These are phyloP conservation scores for Tetraneura akinire DNA, from an alignment of 1,140 invertebrate genomes.

Conservation along the genomic window DNA sequence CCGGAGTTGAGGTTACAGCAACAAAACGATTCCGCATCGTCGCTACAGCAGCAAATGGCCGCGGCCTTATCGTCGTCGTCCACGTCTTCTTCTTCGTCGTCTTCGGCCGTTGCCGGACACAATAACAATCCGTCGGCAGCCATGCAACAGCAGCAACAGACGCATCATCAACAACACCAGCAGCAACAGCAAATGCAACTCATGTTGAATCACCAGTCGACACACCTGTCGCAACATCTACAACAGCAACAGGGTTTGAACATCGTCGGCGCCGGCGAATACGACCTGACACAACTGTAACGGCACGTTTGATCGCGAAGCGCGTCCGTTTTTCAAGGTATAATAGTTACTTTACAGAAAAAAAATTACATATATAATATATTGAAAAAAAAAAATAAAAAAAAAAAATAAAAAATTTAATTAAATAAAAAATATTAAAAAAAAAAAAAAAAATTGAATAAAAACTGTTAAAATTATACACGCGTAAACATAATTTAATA, in stretches of 20 bases:
- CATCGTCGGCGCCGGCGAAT: slow-evolving; percentile 40
- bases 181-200: slow-evolving; percentile 34
- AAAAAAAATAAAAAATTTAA: too few species aligned
- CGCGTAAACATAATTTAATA: too few species aligned
- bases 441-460: neutral
- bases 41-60: neutral
- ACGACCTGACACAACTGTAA: slow-evolving; percentile 43
- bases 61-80: slow-evolving; percentile 20
- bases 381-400: slow-evolving; percentile 17
- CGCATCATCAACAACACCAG: slow-evolving; percentile 56
- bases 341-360: slow-evolving; percentile 38
- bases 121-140: slow-evolving; percentile 44
- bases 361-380: too few species aligned
- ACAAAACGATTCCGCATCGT: slow-evolving; percentile 28
- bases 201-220: slow-evolving; percentile 43
- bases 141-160: slow-evolving; percentile 54
- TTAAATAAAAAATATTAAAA: neutral
- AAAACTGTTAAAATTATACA: too few species aligned
- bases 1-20: slow-evolving; percentile 39
- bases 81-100: slow-evolving; percentile 30
- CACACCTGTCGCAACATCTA: slow-evolving; percentile 33
- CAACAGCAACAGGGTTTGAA: slow-evolving; percentile 23
- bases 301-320: slow-evolving; percentile 16
- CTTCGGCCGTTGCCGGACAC: slow-evolving; percentile 7
- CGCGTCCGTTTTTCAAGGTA: slow-evolving; percentile 28